Base-by-base conservation (phyloP, 2,888 invertebrate species). In the Nemapogon koenigi region DNA sequence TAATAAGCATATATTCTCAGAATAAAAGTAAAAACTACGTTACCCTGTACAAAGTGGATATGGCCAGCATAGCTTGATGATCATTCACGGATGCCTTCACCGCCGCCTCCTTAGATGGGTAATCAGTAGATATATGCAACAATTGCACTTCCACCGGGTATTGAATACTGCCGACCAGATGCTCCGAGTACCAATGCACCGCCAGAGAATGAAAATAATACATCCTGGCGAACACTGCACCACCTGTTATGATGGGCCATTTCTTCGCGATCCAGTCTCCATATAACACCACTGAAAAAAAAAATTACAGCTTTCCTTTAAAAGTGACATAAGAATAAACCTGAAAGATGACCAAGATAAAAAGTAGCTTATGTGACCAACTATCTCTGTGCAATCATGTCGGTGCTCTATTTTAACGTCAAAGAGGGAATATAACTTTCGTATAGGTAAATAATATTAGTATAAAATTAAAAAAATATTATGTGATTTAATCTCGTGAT, bases 101-200 rank as follows among this genome's bases (percentile, higher is more conserved):
- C 0, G 73, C 72, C 1, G 57, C 53, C 0, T 54, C 40, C 3
- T 62, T 31, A 0, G 50, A 47, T 2, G 43, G 43, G 31, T 71
- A 71, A 25, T 72, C 69, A 0, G 63, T 61, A 2, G 72, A 63
- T 27, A 71, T 46, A 38, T 62, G 64, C 3, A 63, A 32, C 1
- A 52, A 51, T 46, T 73, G 73, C 13, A 49, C 64, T 43, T 75
- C 73, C 31, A 72, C 25, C 0, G 73, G 72, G 44, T 57, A 71
- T 22, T 52, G 50, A 0, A 63, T 37, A 1, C 52, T 54, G 0
- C 53, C 62, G 2, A 73, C 49, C 0, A 51, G 51, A 35, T 75
- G 73, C 33, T 75, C 73, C 0, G 73, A 70, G 0, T 70, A 72
- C 53, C 62, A 59, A 37, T 61, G 67, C 0, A 70, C 17, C 4